Evolutionary conservation across 2,113 vertebrate genomes (phyloP), one percentile per base, ranked within the genome.

Genomic region (Eptesicus fuscus): DNA sequence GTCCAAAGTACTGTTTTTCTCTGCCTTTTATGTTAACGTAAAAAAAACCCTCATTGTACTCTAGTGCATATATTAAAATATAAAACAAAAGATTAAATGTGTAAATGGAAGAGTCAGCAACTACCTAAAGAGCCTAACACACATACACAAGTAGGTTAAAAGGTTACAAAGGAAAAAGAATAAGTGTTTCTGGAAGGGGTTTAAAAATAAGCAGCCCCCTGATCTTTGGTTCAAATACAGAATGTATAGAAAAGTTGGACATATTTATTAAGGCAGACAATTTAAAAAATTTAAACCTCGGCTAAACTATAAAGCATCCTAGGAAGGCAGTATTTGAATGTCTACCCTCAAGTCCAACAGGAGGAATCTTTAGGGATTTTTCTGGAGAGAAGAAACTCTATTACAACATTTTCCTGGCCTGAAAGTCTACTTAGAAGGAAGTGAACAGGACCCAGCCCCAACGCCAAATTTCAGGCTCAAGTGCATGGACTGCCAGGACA

Each of bases 381-480:
- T 96, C 96, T 97, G 97, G 96, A 98, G 96, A 97, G 98, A 95
- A 98, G 97, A 98, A 98, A 98, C 92, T 93, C 73, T 96, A 98
- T 98, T 98, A 98, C 97, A 98, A 98, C 97, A 98, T 98, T 98
- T 98, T 98, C 98, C 98, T 98, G 98, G 98, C 98, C 98, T 96
- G 92, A 90, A 96, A 98, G 94, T 76, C 92, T 76, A 86, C 93
- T 85, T 82, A 83, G 94, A 97, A 98, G 98, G 98, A 98, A 98
- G 97, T 96, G 97, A 98, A 98, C 85, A 97, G 98, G 98, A 96
- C 90, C 97, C 95, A 98, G 84, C 97, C 82, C 76, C 59, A 83
- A 96, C 92, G 98, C 98, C 98, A 98, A 97, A 98, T 98, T 85
- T 98, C 91, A 95, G 91, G 95, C 97, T 98, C 95, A 95, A 97